A percentile compares a stretch with the other conserved stretches of the same genome.
phyloP scores from a whole-genome alignment of 2,888 invertebrate genomes.

The Metallyticus violacea region DNA sequence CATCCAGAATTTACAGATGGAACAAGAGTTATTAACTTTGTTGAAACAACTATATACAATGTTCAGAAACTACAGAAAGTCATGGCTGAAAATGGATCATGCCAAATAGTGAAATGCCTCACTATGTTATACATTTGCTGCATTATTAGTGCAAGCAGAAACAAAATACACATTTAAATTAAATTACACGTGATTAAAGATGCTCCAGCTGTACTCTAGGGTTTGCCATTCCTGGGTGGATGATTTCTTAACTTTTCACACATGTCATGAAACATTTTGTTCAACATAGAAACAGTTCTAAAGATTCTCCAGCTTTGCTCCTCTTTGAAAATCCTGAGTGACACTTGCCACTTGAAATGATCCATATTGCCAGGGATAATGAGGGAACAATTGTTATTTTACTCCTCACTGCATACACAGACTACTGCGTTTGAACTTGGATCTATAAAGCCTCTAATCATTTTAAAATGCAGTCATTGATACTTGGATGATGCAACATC shows the following conservation, averaged over 20 bases:
- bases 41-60: too few relatives aligned
- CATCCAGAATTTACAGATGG: too few relatives aligned
- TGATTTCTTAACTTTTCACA: conserved; percentile 31
- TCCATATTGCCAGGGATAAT: conserved; percentile 42
- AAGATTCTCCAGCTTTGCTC: conserved; percentile 39
- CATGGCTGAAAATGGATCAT: too few relatives aligned
- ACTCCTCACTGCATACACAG: conserved; percentile 44
- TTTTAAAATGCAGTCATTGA: conserved; percentile 37
- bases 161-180: too few relatives aligned
- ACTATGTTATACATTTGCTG: too few relatives aligned
- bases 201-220: conserved; percentile 32
- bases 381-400: conserved; percentile 45
- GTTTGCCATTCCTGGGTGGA: conserved; percentile 34
- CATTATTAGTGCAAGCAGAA: too few relatives aligned
- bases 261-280: conserved; percentile 33
- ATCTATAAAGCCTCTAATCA: conserved; percentile 39
- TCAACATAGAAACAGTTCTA: conserved; percentile 35
- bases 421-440: conserved; percentile 42
- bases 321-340: conserved; percentile 41
- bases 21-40: too few relatives aligned
- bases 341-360: conserved; percentile 31
- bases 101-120: too few relatives aligned
- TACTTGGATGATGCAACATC: conserved; percentile 42
- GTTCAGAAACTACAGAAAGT: too few relatives aligned
- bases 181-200: conserved; percentile 38